These are phyloP conservation scores for Erinaceus europaeus DNA, from an alignment of 2,113 vertebrate species.

Conservation along the genomic window DNA sequence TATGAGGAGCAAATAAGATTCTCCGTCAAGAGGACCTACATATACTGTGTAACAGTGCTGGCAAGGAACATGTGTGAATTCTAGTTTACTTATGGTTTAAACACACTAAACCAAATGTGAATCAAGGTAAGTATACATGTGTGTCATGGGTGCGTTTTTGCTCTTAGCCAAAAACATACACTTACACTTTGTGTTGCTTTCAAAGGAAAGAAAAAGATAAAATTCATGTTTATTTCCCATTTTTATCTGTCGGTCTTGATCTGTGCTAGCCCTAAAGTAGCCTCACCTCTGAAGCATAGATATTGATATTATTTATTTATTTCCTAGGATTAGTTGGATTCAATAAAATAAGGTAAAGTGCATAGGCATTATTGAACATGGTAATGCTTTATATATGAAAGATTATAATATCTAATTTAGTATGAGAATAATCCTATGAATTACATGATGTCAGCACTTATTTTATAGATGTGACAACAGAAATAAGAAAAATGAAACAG, in stretches of 20 bases:
- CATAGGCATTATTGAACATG: not conserved
- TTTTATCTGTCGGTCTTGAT: not conserved
- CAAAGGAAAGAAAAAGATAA: not conserved
- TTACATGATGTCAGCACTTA: not conserved
- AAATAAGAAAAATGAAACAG: not conserved
- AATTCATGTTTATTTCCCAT: not conserved
- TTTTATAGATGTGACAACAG: slow-evolving; percentile 16
- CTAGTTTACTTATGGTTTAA: not conserved
- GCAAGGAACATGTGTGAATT: not conserved
- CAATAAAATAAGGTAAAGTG: not conserved
- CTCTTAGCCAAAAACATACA: not conserved
- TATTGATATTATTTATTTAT: not conserved
- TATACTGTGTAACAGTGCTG: not conserved
- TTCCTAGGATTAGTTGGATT: not conserved
- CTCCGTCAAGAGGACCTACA: not conserved
- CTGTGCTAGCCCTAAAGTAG: not conserved
- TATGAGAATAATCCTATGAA: not conserved
- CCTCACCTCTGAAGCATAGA: not conserved
- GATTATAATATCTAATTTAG: not conserved
- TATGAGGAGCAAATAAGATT: slow-evolving; percentile 7
- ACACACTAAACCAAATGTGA: slow-evolving; percentile 18
- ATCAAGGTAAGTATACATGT: slow-evolving; percentile 27
- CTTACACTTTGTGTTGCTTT: not conserved
- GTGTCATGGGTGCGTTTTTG: not conserved
- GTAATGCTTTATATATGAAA: not conserved